Evolutionary conservation across 2,888 invertebrate genomes (phyloP), one percentile per base, ranked within the genome.

Genomic region (Tyria jacobaeae): DNA sequence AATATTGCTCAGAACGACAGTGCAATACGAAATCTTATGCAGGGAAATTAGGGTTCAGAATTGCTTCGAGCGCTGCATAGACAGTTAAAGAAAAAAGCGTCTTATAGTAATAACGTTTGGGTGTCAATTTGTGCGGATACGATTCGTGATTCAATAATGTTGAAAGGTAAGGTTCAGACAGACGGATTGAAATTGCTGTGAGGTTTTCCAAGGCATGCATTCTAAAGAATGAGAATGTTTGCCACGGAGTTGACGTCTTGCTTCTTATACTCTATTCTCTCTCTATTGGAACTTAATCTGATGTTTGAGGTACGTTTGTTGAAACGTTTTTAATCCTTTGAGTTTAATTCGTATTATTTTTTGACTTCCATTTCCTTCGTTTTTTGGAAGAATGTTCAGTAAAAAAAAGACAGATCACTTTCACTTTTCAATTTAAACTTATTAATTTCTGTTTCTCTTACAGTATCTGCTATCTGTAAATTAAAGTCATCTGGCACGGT

Each of bases 141-240:
- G 60, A 58, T 44, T 58, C 62, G 59, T 76, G 80, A 84, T 84
- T 84, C 80, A 83, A 85, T 86, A 82, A 75, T 39, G 76, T 70
- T 70, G 70, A 73, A 69, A 76, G 68, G 70, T 64, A 63, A 73
- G 75, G 77, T 71, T n/a, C 73, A 71, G 76, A 72, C 70, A 75
- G 79, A 75, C 75, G 75, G 80, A 79, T 83, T 78, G 79, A 81
- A 81, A 82, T 79, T 80, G 78, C 76, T 75, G 71, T 65, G 73
- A 60, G 69, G 78, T 73, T 78, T 76, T 73, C 73, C 75, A 50
- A 34, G 62, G 68, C 58, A 61, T 67, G 67, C 57, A 53, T 64
- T 27, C 60, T 58, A 50, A 57, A 60, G 60, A 61, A 75, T 62
- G 76, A 66, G 69, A 65, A 62, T 78, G 66, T 73, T 78, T 71